These are phyloP conservation scores for Drosophila quinaria DNA, from an alignment of 2,888 invertebrate genomes.

Conservation along the genomic window DNA sequence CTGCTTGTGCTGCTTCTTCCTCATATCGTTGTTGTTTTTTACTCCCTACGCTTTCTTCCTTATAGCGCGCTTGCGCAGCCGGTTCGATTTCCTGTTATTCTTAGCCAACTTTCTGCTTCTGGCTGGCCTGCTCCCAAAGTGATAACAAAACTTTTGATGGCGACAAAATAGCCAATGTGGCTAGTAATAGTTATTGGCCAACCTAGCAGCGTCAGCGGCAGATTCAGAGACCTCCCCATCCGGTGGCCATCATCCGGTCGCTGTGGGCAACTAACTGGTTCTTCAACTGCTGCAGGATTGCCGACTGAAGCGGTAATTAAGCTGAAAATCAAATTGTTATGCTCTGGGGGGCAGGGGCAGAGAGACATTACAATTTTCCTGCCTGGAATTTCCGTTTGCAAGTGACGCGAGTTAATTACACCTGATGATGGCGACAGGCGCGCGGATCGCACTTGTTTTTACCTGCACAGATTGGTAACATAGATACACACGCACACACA, in stretches of 20 bases:
- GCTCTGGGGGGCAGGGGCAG: slow-evolving; percentile 28
- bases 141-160: slow-evolving; percentile 65
- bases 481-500: slow-evolving; percentile 40
- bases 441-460: slow-evolving; percentile 38
- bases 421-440: slow-evolving; percentile 60
- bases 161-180: slow-evolving; percentile 48
- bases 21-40: slow-evolving; percentile 15
- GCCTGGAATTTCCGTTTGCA: slow-evolving; percentile 79
- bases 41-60: slow-evolving; percentile 51
- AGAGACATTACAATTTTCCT: slow-evolving; percentile 71
- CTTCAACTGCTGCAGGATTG: slow-evolving; percentile 61
- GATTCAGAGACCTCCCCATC: slow-evolving; percentile 66
- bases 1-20: slow-evolving; percentile 1
- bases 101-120: slow-evolving; percentile 20
- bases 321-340: slow-evolving; percentile 76
- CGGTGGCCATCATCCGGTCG: slow-evolving; percentile 74
- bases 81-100: slow-evolving; percentile 83
- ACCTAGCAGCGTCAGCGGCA: slow-evolving; percentile 24
- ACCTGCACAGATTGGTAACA: slow-evolving; percentile 55
- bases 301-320: slow-evolving; percentile 62
- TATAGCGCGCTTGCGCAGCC: slow-evolving; percentile 66
- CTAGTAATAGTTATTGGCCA: slow-evolving; percentile 36
- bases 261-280: slow-evolving; percentile 73
- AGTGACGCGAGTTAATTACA: slow-evolving; percentile 67
- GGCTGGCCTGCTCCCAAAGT: slow-evolving; percentile 51